Base-by-base conservation (phyloP, 2,888 invertebrate genomes). In the Chironomus riparius region DNA sequence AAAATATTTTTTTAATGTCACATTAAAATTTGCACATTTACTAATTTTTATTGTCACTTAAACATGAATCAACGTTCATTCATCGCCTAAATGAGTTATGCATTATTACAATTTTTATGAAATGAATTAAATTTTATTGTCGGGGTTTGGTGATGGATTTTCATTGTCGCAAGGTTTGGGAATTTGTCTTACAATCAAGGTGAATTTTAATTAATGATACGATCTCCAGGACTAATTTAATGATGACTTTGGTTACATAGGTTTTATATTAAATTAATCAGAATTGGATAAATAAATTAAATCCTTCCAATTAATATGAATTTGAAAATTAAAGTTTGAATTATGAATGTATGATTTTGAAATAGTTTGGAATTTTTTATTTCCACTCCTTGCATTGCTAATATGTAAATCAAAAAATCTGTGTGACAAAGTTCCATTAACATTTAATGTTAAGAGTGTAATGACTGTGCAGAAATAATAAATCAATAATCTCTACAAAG, bases 341-440 rank as follows among this genome's bases (percentile, higher is more conserved):
- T n/a, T n/a, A n/a, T n/a, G n/a, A n/a, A n/a, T n/a, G n/a, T n/a
- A n/a, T n/a, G n/a, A n/a, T n/a, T n/a, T n/a, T n/a, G n/a, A n/a
- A n/a, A n/a, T n/a, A n/a, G n/a, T n/a, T n/a, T n/a, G n/a, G n/a
- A n/a, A n/a, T n/a, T n/a, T n/a, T n/a, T n/a, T n/a, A n/a, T n/a
- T n/a, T 38, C 38, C 38, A 38, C 10, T 38, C 38, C 38, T 10
- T 38, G 38, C n/a, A 18, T n/a, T 2, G 15, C 15, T 2, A 18
- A 12, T 56, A 18, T 15, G 56, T 56, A 56, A 56, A 56, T 56
- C 18, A 56, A 15, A 15, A n/a, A 56, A n/a, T 56, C 13, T 65
- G 65, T 65, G 24, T 24, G 65, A 65, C 65, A 65, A 65, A 65
- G 24, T 65, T 65, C 65, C 65, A 65, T 65, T 65, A 65, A 18